phyloP scores from a whole-genome alignment of 2,797 vertebrate species.

The Phrynocephalus vlangalii region DNA sequence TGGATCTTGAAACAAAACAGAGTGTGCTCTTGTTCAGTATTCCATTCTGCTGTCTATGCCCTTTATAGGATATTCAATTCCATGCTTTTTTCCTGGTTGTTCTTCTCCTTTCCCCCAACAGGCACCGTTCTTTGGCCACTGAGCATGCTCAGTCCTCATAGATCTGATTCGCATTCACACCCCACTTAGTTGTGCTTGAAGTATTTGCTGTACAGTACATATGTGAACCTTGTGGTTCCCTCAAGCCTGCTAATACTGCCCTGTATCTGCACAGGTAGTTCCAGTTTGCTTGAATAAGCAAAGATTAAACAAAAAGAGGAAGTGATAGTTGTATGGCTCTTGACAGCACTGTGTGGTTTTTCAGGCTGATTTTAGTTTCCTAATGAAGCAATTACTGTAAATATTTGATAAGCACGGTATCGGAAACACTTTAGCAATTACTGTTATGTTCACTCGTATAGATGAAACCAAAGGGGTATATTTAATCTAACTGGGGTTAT shows the following conservation, averaged over 20 bases:
- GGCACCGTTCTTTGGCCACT: neutral
- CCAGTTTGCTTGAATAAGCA: neutral
- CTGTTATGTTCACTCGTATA: neutral
- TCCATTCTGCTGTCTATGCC: neutral
- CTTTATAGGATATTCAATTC: neutral
- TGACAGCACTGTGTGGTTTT: neutral
- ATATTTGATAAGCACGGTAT: neutral
- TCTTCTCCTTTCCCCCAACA: neutral
- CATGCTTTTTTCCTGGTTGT: neutral
- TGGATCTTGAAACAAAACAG: neutral
- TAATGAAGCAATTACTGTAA: neutral
- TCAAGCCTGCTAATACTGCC: neutral
- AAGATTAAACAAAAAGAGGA: neutral
- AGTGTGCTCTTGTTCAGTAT: neutral
- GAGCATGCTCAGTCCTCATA: neutral
- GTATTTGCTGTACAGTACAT: neutral
- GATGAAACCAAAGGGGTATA: neutral
- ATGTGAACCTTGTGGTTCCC: neutral
- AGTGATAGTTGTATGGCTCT: neutral
- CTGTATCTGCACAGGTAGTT: neutral
- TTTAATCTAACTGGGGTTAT: neutral
- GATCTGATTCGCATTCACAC: neutral
- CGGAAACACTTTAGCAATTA: neutral
- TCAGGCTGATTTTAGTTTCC: neutral
- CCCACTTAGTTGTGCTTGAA: neutral